phyloP scores from a whole-genome alignment of 2,797 vertebrate genomes.

The Pangasius larnaudii region DNA sequence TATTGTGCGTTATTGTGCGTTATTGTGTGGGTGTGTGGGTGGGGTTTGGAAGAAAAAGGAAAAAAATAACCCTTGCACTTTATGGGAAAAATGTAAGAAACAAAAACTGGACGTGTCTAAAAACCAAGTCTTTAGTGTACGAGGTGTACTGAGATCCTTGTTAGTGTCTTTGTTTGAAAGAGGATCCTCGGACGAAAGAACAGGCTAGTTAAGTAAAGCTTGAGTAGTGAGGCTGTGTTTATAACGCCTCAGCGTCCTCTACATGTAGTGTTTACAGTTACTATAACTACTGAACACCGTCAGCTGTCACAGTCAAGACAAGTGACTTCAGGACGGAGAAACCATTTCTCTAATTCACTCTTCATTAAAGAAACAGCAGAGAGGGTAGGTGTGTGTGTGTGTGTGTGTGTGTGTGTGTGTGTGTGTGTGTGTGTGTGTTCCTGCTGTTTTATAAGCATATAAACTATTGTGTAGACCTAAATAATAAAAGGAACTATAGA shows the following conservation, averaged over 20 bases:
- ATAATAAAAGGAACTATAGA: background rate
- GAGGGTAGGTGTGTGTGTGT: constrained; percentile 12
- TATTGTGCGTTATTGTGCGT: too few relatives aligned
- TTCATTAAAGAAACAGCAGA: background rate
- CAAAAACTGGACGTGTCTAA: background rate
- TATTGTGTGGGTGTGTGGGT: background rate
- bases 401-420: constrained; percentile 12
- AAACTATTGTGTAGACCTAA: background rate
- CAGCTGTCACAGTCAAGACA: background rate
- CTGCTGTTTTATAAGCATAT: background rate
- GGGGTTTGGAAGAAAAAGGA: too few relatives aligned
- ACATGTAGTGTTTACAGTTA: constrained; percentile 54
- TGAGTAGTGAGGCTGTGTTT: background rate
- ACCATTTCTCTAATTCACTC: background rate
- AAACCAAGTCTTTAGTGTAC: background rate
- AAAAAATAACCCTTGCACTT: too few relatives aligned
- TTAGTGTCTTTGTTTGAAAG: background rate
- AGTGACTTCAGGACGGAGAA: background rate
- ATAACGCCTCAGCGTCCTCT: background rate
- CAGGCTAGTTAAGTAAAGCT: background rate
- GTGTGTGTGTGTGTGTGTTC: constrained; percentile 5
- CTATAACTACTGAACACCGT: constrained; percentile 56
- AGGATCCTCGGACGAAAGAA: background rate
- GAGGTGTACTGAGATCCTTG: background rate
- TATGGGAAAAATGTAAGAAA: background rate